Percentiles rank a stretch among this genome's conserved stretches.
Conservation (phyloP, 2,888 invertebrate genomes). For the Icerya purchasi region DNA sequence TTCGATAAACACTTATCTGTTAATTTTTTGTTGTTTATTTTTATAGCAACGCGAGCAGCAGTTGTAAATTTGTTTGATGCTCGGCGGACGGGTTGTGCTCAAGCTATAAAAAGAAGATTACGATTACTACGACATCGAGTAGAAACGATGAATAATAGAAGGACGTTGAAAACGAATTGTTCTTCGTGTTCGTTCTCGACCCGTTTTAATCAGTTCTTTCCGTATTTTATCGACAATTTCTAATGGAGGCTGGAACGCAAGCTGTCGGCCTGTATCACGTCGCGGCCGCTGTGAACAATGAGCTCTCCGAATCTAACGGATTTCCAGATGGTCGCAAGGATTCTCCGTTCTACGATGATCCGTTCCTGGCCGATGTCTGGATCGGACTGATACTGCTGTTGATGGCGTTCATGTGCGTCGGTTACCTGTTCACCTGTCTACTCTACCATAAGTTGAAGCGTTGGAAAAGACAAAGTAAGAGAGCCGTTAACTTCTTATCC, state of each 20-base stretch:
- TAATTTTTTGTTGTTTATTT: too few species aligned
- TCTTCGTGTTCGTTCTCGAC: background rate
- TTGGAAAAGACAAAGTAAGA: conserved; percentile 39
- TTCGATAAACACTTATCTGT: too few species aligned
- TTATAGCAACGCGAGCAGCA: too few species aligned
- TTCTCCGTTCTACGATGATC: conserved; percentile 15
- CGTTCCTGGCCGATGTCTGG: conserved; percentile 31
- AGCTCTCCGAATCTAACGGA: background rate
- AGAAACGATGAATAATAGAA: too few species aligned
- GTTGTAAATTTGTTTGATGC: too few species aligned
- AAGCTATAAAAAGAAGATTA: too few species aligned
- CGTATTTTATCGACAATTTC: background rate
- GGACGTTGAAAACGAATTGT: background rate
- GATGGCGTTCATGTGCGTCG: conserved; percentile 36
- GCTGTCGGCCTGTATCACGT: background rate
- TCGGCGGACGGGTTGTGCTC: too few species aligned
- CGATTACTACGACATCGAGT: too few species aligned
- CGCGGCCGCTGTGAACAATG: background rate
- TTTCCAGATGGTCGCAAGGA: background rate
- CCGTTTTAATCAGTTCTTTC: background rate
- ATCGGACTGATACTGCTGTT: conserved; percentile 37
- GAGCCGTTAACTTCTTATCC: too few species aligned
- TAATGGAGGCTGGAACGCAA: background rate
- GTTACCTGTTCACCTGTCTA: conserved; percentile 39
- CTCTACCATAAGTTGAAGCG: conserved; percentile 40